Evolutionary conservation across 1,140 invertebrate genomes (phyloP), one percentile per base, ranked within the genome.

Genomic region (Chymomyza costata): DNA sequence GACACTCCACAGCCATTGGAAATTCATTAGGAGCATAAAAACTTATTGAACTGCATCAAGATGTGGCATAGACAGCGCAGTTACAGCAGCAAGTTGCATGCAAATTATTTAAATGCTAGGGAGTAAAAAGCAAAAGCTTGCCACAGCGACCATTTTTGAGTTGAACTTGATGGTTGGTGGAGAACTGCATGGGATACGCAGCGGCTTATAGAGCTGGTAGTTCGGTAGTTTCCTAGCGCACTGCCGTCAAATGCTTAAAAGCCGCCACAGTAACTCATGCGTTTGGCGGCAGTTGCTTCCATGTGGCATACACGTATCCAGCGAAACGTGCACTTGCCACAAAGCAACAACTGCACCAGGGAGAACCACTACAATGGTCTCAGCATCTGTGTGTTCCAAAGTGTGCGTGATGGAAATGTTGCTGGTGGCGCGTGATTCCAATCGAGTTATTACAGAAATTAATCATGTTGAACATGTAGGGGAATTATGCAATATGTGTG

Each of bases 21-120:
- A 81, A 80, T 80, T 81, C 81, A 80, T 80, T 80, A 80, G 81
- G 73, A 81, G 73, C 64, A 80, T 80, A 65, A 80, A 80, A 80
- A 80, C 67, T 80, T 76, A 76, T 80, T 80, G 73, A 80, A 81
- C 73, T 80, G 57, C 48, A 74, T 65, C 28, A 80, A 52, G 56
- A 56, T 18, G 40, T 13, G 41, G 38, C 3, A 11, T 10, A 30
- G 40, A 38, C 25, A 7, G 25, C 19, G 13, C 14, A 16, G 21
- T 7, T 16, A 11, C 35, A 47, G 49, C 1, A 38, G 43, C 40
- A 45, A 65, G 45, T 37, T 51, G 69, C 48, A 67, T 65, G 73
- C 58, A 65, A 68, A 67, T 78, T 53, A 80, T 73, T 80, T 73
- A 78, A 80, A 73, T 73, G 10, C n/a, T n/a, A n/a, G n/a, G n/a